Evolutionary conservation across 2,888 invertebrate species (phyloP).

Genomic region (Apamea sordens): DNA sequence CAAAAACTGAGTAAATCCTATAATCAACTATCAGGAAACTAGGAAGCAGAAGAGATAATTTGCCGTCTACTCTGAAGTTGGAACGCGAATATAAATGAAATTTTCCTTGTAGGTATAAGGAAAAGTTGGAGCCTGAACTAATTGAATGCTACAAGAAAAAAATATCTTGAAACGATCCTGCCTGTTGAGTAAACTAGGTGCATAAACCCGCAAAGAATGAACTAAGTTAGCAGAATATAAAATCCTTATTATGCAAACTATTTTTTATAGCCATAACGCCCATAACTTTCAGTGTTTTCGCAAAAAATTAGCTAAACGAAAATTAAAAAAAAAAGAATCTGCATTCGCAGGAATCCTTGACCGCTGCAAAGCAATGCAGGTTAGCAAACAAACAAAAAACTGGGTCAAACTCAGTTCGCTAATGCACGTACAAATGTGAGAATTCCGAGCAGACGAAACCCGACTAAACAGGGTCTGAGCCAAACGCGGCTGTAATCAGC

Average conservation of each 20-base stretch:
- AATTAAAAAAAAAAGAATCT: conserved; percentile 21
- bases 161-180: conserved; percentile 19
- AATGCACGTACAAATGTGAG: conserved; percentile 31
- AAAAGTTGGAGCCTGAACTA: conserved; percentile 40
- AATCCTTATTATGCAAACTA: conserved; percentile 3
- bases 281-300: conserved; percentile 5
- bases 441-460: conserved; percentile 35
- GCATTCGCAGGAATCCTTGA: conserved; percentile 60
- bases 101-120: conserved; percentile 35
- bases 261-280: conserved; percentile 7
- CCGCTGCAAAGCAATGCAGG: conserved; percentile 51
- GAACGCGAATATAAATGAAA: conserved; percentile 40
- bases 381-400: conserved; percentile 53
- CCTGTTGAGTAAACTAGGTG: conserved; percentile 41
- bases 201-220: conserved; percentile 8
- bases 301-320: not conserved
- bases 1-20: conserved; percentile 35
- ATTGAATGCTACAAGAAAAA: conserved; percentile 51
- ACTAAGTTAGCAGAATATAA: conserved; percentile 2
- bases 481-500: conserved; percentile 43
- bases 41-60: conserved; percentile 39
- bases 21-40: conserved; percentile 38
- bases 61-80: conserved; percentile 31
- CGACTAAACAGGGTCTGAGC: conserved; percentile 14
- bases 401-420: conserved; percentile 58